Base-by-base conservation (phyloP, 2,888 invertebrate species). In the Phortica okadai region DNA sequence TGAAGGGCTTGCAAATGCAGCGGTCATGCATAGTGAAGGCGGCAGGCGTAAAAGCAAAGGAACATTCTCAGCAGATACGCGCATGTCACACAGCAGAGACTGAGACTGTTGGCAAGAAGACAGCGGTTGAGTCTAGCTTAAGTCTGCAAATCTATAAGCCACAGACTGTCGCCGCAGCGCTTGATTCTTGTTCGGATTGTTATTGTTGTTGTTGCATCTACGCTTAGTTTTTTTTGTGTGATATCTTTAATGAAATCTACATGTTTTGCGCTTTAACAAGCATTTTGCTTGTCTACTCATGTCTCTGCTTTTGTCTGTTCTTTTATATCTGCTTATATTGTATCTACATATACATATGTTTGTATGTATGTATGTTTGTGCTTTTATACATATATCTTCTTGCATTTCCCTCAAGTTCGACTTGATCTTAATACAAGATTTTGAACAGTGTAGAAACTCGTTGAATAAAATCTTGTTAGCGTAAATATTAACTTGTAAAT, bases 401-500 rank as follows among this genome's bases (percentile, higher is more conserved):
- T 41, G 42, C 66, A n/a, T n/a, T 11, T 66, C 41, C 66, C 21
- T 11, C 11, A 14, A 50, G 50, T 50, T 50, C 50, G 14, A 50
- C 50, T 50, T 50, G 21, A 62, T 62, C 62, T 62, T 67, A 56
- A 33, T 33, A 5, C 33, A 33, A 33, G 33, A 21, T 33, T 7
- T 50, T 70, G 70, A 8, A 56, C 14, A 25, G 58, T 16, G 21
- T 25, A 79, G 74, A 78, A 45, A 77, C 77, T 80, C 78, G 77
- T 73, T 77, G 77, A 79, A 78, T 79, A 82, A 78, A 82, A 88
- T 89, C 90, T 89, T 88, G 90, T 90, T 90, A 89, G 89, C 88
- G 88, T 83, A 90, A 89, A 90, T 90, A 89, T 89, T 90, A 89
- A 89, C 89, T 90, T 90, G 90, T 89, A 89, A 90, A 88, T 90